Percentiles rank a stretch among this genome's conserved stretches.
phyloP scores from a whole-genome alignment of 2,113 vertebrate species.

The Taxidea taxus region DNA sequence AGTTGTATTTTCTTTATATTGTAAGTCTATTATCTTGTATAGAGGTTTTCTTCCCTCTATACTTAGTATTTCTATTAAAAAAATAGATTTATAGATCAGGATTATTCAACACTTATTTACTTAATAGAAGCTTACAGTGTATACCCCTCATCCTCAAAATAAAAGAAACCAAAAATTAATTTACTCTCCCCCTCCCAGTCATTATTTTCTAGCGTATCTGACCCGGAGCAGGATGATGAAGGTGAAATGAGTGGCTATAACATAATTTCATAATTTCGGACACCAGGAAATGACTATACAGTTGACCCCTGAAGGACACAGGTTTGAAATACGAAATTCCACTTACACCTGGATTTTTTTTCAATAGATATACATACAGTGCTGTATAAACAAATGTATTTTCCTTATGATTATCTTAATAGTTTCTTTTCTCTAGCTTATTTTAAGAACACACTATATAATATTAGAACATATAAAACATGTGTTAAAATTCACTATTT shows the following conservation, averaged over 20 bases:
- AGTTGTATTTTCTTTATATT: not conserved
- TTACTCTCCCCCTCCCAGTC: not conserved
- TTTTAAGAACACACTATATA: not conserved
- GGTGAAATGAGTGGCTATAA: not conserved
- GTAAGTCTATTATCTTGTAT: not conserved
- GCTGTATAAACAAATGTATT: not conserved
- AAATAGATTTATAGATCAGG: not conserved
- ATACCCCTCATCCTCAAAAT: not conserved
- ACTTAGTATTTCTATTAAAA: not conserved
- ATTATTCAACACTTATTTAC: conserved; percentile 38
- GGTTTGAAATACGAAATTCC: not conserved
- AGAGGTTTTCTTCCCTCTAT: not conserved
- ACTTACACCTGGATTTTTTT: not conserved
- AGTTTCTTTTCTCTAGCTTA: not conserved
- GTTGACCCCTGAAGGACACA: not conserved
- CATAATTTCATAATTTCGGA: not conserved
- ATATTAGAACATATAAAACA: not conserved
- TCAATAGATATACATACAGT: not conserved
- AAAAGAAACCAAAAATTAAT: not conserved
- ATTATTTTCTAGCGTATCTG: not conserved
- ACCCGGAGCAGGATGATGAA: not conserved
- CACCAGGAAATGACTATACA: not conserved
- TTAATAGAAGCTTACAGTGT: not conserved
- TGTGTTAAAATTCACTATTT: not conserved
- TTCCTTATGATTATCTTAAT: not conserved